Base-by-base conservation (phyloP, 2,888 invertebrate species). In the Euzetes globulus region DNA sequence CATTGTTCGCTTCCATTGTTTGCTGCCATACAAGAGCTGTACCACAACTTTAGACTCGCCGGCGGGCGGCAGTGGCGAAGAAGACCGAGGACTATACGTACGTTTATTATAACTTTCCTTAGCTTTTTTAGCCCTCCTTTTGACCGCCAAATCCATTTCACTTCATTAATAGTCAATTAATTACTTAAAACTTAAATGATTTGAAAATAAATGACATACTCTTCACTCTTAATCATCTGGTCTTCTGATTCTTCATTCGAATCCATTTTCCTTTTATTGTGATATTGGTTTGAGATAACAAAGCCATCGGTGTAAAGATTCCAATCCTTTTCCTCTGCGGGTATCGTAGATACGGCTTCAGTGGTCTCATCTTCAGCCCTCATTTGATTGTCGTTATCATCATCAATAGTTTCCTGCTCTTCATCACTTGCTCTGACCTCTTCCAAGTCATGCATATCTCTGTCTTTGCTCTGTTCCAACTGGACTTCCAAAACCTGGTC, bases 1-100 rank as follows among this genome's bases (percentile, higher is more conserved):
- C 68, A 68, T 68, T 45, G 68, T 68, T 37, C 68, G 68, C 68
- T 68, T 68, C 68, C 68, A 68, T 45, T 68, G 68, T 68, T 68
- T 68, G 33, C 68, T 68, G 0, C 68, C 68, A 68, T 68, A 68
- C 45, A 68, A 68, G 11, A 68, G 68, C 25, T 68, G 68, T 19
- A 68, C 68, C 68, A 68, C 68, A 15, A 68, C 68, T 68, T 68
- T 68, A 1, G 68, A 68, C 19, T 68, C 68, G 3, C 68, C 68
- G 6, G 68, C 68, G 1, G 68, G 68, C 1, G 68, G 68, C 17
- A 68, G 68, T 17, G 68, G 68, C 22, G 68, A 68, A 11, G 68
- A 68, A 37, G 68, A 68, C 6, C 68, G 33, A 13, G 68, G 68
- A 68, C n/a, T 68, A 41, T 68, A 68, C 37, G 68, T 41, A 7